Percentiles rank a stretch among this genome's conserved stretches.
Evolutionary conservation across 2,113 vertebrate genomes (phyloP).

Genomic region (Lagopus muta): DNA sequence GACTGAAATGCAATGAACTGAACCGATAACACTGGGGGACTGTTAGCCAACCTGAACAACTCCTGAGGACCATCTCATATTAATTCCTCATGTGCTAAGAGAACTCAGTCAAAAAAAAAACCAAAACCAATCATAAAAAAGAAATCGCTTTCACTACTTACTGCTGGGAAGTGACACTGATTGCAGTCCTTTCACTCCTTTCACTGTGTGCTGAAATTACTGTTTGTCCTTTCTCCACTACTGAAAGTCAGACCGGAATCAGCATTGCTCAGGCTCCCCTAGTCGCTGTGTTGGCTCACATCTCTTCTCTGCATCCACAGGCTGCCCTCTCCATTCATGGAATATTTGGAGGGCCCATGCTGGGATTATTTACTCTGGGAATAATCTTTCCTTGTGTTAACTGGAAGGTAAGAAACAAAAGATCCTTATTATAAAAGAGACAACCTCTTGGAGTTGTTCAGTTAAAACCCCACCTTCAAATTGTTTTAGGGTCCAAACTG

Average conservation of each 20-base stretch:
- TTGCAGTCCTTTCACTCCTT: background rate
- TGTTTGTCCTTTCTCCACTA: background rate
- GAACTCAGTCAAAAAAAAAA: background rate
- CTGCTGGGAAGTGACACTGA: background rate
- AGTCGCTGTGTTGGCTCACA: background rate
- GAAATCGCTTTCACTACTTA: background rate
- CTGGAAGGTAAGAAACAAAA: constrained; percentile 81
- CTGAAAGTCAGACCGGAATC: background rate
- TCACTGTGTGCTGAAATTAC: background rate
- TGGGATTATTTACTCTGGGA: constrained; percentile 87
- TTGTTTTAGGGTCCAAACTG: background rate
- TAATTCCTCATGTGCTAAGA: background rate
- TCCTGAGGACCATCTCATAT: background rate
- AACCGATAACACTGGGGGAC: background rate
- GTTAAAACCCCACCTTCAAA: background rate
- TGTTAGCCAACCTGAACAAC: background rate
- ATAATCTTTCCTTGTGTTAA: constrained; percentile 87
- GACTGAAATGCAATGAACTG: background rate
- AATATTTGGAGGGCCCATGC: constrained; percentile 89
- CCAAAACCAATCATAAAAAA: background rate
- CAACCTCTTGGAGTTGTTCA: background rate
- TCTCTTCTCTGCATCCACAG: constrained; percentile 62
- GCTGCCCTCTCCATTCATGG: constrained; percentile 88
- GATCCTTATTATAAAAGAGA: background rate
- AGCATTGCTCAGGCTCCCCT: rapidly evolving